phyloP scores from a whole-genome alignment of 2,797 vertebrate genomes.

The Neoniphon sammara region DNA sequence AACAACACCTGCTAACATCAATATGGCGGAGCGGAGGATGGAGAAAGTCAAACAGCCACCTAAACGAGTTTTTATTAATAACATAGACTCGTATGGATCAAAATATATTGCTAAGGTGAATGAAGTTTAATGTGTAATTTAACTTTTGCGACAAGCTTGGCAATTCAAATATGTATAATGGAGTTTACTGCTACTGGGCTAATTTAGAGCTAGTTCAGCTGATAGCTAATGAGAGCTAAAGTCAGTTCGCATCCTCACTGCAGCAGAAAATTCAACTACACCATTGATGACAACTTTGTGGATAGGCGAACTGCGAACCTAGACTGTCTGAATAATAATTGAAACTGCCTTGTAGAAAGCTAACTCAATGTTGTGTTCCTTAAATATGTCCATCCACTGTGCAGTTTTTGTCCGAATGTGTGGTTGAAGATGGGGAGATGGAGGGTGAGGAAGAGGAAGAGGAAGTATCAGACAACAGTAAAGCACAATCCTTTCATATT shows the following conservation, averaged over 20 bases:
- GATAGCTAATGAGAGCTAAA: too few relatives aligned
- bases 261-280: too few relatives aligned
- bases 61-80: conserved; percentile 88
- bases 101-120: conserved; percentile 86
- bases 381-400: not conserved
- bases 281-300: not conserved
- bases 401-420: conserved; percentile 84
- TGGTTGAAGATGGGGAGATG: conserved; percentile 65
- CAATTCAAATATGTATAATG: too few relatives aligned
- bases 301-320: not conserved
- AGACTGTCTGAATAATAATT: too few relatives aligned
- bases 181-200: too few relatives aligned
- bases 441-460: conserved; percentile 79
- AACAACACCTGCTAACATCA: not conserved
- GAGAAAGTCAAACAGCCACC: conserved; percentile 5
- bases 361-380: too few relatives aligned
- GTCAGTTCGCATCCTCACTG: too few relatives aligned
- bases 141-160: too few relatives aligned
- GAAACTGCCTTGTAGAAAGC: too few relatives aligned
- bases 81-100: conserved; percentile 85
- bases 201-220: too few relatives aligned
- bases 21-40: not conserved
- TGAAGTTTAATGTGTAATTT: not conserved
- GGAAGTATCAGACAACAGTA: conserved; percentile 24
- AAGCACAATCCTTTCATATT: conserved; percentile 79